Conservation (phyloP, 2,888 invertebrate species). For the Oligia fasciuncula region DNA sequence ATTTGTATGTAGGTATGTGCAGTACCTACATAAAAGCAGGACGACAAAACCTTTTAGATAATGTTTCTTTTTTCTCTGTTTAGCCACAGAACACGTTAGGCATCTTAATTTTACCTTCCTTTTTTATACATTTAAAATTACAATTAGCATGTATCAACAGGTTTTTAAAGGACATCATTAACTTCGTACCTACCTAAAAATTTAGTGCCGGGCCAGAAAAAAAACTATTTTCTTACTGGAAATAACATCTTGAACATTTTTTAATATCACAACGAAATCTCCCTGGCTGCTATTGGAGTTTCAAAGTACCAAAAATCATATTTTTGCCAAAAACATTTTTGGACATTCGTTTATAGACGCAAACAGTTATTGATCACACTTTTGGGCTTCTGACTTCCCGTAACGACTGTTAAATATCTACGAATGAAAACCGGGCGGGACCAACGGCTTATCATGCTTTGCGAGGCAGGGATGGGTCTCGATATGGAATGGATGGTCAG, state of each 20-base stretch:
- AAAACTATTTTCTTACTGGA: neutral
- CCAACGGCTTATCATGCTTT: neutral
- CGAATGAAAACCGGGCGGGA: neutral
- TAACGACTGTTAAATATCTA: neutral
- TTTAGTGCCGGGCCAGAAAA: neutral
- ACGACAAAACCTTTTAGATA: neutral
- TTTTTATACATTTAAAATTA: neutral
- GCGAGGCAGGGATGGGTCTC: neutral
- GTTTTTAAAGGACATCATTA: neutral
- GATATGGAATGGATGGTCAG: too few relatives aligned
- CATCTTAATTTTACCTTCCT: neutral
- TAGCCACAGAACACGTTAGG: too few relatives aligned
- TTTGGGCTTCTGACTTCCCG: neutral
- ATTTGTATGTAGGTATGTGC: neutral
- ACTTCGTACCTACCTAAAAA: neutral
- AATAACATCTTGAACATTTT: neutral
- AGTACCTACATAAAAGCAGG: neutral
- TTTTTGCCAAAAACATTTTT: too few relatives aligned
- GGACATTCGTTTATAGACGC: too few relatives aligned
- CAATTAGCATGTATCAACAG: neutral
- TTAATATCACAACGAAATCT: neutral
- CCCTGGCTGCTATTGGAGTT: too few relatives aligned
- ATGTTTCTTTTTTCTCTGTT: neutral
- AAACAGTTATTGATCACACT: neutral
- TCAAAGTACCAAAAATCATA: too few relatives aligned